Evolutionary conservation across 2,888 invertebrate genomes (phyloP).

Genomic region (Cataglyphis livida): DNA sequence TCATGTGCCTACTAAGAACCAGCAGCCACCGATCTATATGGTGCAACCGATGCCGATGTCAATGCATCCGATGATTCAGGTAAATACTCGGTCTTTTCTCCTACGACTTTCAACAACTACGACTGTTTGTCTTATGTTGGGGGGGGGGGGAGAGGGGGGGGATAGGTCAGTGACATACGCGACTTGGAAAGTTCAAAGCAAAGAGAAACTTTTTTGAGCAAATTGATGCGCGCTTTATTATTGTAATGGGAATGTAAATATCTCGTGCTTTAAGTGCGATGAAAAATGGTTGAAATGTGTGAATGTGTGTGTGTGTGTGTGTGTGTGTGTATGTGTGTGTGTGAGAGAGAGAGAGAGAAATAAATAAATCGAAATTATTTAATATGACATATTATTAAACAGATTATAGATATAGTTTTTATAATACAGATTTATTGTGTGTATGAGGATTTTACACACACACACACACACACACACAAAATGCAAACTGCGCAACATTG

Average conservation of each 20-base stretch:
- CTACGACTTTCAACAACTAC: constrained; percentile 48
- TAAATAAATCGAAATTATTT: too few relatives aligned
- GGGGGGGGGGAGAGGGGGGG: too few relatives aligned
- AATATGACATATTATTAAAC: too few relatives aligned
- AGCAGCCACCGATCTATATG: constrained; percentile 80
- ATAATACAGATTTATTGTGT: too few relatives aligned
- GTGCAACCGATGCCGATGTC: constrained; percentile 81
- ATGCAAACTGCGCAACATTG: too few relatives aligned
- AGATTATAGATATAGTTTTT: too few relatives aligned
- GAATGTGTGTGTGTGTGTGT: too few relatives aligned
- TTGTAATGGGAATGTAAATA: not conserved
- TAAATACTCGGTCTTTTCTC: constrained; percentile 63
- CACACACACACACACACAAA: too few relatives aligned
- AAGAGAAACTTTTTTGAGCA: constrained; percentile 62
- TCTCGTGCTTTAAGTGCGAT: not conserved
- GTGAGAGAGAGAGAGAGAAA: too few relatives aligned
- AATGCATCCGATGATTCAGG: constrained; percentile 83
- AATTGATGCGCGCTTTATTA: not conserved
- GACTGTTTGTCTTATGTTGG: constrained; percentile 31
- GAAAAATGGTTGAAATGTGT: not conserved
- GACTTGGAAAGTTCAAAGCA: constrained; percentile 80
- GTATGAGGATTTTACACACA: too few relatives aligned
- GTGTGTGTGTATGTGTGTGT: too few relatives aligned
- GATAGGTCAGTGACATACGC: constrained; percentile 80
- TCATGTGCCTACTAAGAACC: constrained; percentile 80